These are phyloP conservation scores for Scaptomyza tumidula DNA, from an alignment of 2,888 invertebrate genomes.

Conservation along the genomic window DNA sequence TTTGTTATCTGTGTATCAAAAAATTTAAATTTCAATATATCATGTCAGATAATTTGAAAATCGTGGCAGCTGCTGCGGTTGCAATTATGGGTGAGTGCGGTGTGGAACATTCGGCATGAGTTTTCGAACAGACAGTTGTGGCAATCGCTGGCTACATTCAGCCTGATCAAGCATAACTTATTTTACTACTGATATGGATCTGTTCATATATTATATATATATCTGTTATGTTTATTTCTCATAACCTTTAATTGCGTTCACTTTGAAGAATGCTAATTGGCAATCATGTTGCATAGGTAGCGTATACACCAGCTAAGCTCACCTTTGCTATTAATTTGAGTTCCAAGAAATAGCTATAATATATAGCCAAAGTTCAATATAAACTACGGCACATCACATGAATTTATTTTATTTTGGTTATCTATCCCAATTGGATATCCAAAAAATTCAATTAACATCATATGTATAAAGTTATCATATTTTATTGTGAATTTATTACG, in stretches of 20 bases:
- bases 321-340: not conserved
- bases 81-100: not conserved
- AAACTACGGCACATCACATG: not conserved
- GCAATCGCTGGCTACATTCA: slow-evolving; percentile 20
- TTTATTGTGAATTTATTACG: not conserved
- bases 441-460: not conserved
- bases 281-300: not conserved
- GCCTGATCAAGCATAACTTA: slow-evolving; percentile 37
- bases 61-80: slow-evolving; percentile 17
- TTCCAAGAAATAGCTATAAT: not conserved
- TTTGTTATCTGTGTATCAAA: slow-evolving; percentile 35
- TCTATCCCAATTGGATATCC: not conserved
- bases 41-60: slow-evolving; percentile 47
- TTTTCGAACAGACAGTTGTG: not conserved
- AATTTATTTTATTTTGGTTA: not conserved
- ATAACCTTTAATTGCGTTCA: slow-evolving; percentile 8
- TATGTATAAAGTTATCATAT: not conserved
- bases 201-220: not conserved
- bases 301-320: not conserved
- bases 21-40: slow-evolving; percentile 62
- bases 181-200: slow-evolving; percentile 1
- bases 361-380: not conserved
- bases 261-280: slow-evolving; percentile 1
- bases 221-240: not conserved
- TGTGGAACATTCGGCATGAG: slow-evolving; percentile 8